A percentile compares a stretch with the other conserved stretches of the same genome.
Evolutionary conservation across 2,797 vertebrate species (phyloP).

Genomic region (Sebastes nivosus): DNA sequence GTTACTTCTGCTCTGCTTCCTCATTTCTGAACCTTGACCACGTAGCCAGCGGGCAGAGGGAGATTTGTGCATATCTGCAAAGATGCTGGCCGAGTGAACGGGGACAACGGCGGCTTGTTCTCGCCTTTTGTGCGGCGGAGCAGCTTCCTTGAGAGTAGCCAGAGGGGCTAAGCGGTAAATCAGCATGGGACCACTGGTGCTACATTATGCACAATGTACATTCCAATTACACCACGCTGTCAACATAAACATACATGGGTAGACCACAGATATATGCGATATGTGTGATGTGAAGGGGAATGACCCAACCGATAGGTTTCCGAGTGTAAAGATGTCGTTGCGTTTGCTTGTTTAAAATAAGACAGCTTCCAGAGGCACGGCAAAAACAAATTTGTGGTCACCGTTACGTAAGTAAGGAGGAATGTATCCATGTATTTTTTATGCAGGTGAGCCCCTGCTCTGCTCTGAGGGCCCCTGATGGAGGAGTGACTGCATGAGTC

Average conservation of each 20-base stretch:
- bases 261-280: background rate
- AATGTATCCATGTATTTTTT: constrained; percentile 82
- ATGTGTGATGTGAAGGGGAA: background rate
- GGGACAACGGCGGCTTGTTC: constrained; percentile 79
- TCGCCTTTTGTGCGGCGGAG: constrained; percentile 61
- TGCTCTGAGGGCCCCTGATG: constrained; percentile 75
- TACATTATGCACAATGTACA: constrained; percentile 52
- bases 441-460: constrained; percentile 81
- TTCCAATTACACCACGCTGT: constrained; percentile 45
- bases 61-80: constrained; percentile 67
- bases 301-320: background rate
- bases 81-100: constrained; percentile 73
- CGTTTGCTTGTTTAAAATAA: constrained; percentile 40
- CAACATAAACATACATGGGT: constrained; percentile 25
- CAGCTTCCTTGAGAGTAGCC: constrained; percentile 66
- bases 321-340: background rate
- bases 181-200: constrained; percentile 37
- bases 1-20: constrained; percentile 81
- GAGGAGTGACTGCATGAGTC: constrained; percentile 73
- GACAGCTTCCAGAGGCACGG: constrained; percentile 41
- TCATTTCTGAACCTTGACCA: constrained; percentile 73
- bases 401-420: constrained; percentile 71
- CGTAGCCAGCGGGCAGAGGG: constrained; percentile 61
- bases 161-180: constrained; percentile 63
- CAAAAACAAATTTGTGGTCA: constrained; percentile 65